Evolutionary conservation across 2,888 invertebrate genomes (phyloP), one percentile per base, ranked within the genome.

Genomic region (Conus canariensis): DNA sequence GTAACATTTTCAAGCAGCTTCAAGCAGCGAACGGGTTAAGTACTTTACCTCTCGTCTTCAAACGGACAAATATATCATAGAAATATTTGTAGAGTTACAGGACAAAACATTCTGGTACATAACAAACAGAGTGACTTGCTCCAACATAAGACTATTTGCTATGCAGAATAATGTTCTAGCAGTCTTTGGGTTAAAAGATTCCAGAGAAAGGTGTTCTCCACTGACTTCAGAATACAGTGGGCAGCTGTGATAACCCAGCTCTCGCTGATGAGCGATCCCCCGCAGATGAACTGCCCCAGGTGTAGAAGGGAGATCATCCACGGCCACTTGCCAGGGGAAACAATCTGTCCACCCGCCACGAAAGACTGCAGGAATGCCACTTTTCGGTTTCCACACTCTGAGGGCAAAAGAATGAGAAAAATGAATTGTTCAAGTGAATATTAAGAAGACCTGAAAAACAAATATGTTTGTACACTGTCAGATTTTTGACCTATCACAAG

Each of bases 191-290:
- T 45, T 45, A 45, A 45, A 45, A 45, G 45, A 45, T 45, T 45
- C 45, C 45, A 45, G 45, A 45, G 1, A 45, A 45, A 45, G 45
- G 45, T 45, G 45, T 45, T 64, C 64, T 30, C 67, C 70, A 93
- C 94, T 92, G 91, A 95, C 95, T 91, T 88, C 25, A 92, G 90
- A 70, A 95, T 91, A 93, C 95, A 95, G 89, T 95, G 95, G 8
- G 94, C 95, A 58, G 95, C 95, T 22, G 95, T 94, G 10, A 95
- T 89, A 16, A 94, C 92, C 95, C 95, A 95, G 45, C 92, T 87
- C 4, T 86, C 59, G 30, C 88, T 88, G 22, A 95, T 91, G n/a
- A 95, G 83, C 10, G 91, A 92, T 8, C 94, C 95, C 64, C 94
- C 93, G 93, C 95, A 95, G 8, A 93, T 87, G 56, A 92, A 91